These are phyloP conservation scores for Cloeon dipterum DNA, from an alignment of 2,888 invertebrate species.

Conservation along the genomic window DNA sequence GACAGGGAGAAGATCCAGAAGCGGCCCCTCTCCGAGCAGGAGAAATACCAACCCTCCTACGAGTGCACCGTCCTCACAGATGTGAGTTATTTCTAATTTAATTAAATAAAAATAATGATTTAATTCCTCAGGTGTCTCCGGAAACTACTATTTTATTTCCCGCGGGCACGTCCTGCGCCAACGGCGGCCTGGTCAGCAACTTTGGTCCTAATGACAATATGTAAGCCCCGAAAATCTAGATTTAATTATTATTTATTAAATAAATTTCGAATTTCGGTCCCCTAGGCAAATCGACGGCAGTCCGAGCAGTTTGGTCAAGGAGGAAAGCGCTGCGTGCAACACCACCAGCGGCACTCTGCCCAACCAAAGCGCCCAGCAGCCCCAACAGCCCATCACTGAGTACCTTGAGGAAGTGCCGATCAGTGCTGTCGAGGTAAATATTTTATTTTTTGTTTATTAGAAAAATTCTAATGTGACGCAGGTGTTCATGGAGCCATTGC, in stretches of 20 bases:
- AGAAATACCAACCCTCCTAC: constrained; percentile 87
- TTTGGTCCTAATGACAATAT: neutral
- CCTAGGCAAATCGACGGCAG: constrained; percentile 2
- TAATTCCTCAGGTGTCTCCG: constrained; percentile 26
- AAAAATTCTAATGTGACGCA: neutral
- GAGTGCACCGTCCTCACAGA: constrained; percentile 85
- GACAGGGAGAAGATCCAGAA: constrained; percentile 86
- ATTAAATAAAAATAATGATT: constrained; percentile 1
- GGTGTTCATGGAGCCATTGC: constrained; percentile 20
- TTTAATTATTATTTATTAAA: no score
- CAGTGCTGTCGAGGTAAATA: constrained; percentile 1
- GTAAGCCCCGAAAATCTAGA: constrained; percentile 5
- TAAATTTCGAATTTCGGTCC: no score
- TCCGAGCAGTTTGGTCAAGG: constrained; percentile 1
- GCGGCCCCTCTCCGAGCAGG: constrained; percentile 56
- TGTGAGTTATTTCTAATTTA: constrained; percentile 25
- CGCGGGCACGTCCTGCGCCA: constrained; percentile 3
- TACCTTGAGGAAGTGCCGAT: constrained; percentile 3
- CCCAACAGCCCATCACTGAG: neutral
- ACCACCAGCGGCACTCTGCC: neutral
- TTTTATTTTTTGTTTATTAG: neutral
- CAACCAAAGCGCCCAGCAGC: neutral
- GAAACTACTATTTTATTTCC: constrained; percentile 24
- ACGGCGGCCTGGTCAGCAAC: neutral
- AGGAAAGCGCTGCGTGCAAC: neutral